Conservation (phyloP, 1,140 invertebrate species). For the Drosophila virilis region DNA sequence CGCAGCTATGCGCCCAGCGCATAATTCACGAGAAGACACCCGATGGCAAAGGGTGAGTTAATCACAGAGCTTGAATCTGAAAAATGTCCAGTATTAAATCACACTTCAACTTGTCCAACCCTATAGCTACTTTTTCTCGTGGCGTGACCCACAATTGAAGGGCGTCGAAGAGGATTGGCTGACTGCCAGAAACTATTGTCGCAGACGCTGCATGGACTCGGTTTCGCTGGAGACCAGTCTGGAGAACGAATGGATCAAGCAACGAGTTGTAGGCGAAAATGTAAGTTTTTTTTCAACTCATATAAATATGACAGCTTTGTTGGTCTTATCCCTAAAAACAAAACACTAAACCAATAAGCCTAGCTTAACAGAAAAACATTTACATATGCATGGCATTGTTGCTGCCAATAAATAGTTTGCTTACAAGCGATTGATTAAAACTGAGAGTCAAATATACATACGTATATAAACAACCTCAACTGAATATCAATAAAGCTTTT, state of each 20-base stretch:
- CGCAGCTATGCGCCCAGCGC: slow-evolving; percentile 89
- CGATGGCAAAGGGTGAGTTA: slow-evolving; percentile 85
- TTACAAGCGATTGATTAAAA: slow-evolving; percentile 18
- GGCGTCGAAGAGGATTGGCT: slow-evolving; percentile 92
- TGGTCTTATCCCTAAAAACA: slow-evolving; percentile 4
- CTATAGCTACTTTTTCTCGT: slow-evolving; percentile 92
- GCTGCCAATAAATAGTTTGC: slow-evolving; percentile 15
- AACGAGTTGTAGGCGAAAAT: slow-evolving; percentile 89
- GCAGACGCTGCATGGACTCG: slow-evolving; percentile 93
- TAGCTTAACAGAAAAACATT: background rate
- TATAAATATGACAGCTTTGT: background rate
- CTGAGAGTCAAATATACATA: slow-evolving; percentile 8
- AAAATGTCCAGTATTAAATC: background rate
- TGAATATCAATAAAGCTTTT: slow-evolving; percentile 33
- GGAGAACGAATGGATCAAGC: slow-evolving; percentile 93
- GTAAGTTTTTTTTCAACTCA: slow-evolving; percentile 85
- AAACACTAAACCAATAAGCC: slow-evolving; percentile 40
- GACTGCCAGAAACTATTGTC: slow-evolving; percentile 91
- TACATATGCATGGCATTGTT: slow-evolving; percentile 11
- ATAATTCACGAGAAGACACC: slow-evolving; percentile 87
- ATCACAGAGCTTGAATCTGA: background rate
- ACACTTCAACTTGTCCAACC: background rate
- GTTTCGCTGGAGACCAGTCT: slow-evolving; percentile 91
- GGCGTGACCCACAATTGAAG: slow-evolving; percentile 89
- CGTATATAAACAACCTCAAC: slow-evolving; percentile 8